These are phyloP conservation scores for Alca torda DNA, from an alignment of 2,797 vertebrate species.

Conservation along the genomic window DNA sequence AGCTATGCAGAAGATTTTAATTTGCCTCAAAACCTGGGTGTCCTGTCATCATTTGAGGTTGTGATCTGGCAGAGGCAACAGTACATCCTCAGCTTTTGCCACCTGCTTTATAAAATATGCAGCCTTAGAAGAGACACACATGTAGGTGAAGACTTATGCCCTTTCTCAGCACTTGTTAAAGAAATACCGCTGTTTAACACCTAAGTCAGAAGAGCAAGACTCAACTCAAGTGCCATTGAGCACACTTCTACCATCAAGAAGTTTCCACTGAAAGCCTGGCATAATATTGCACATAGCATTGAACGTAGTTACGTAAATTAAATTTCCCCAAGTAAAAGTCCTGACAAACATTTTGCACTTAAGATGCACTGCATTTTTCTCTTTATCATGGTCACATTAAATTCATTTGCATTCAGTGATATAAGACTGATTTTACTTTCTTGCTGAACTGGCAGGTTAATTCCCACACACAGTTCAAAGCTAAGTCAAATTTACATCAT, in stretches of 20 bases:
- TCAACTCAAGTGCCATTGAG: not conserved
- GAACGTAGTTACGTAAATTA: rapidly evolving
- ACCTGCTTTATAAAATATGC: not conserved
- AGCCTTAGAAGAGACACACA: not conserved
- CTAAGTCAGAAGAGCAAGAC: not conserved
- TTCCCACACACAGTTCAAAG: slow-evolving; percentile 22
- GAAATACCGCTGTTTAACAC: not conserved
- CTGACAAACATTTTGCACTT: not conserved
- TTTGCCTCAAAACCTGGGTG: not conserved
- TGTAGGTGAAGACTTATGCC: not conserved
- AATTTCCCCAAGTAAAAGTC: not conserved
- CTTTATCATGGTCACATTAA: not conserved
- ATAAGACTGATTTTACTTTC: not conserved
- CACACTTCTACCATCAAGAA: not conserved
- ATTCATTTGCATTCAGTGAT: not conserved
- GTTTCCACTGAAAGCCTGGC: not conserved
- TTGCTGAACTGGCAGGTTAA: not conserved
- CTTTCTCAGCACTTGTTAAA: not conserved
- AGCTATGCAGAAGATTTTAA: not conserved
- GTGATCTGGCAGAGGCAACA: not conserved
- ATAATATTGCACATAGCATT: not conserved
- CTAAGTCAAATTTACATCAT: not conserved
- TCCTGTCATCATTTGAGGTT: not conserved
- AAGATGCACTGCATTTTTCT: not conserved
- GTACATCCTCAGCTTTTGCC: not conserved